These are phyloP conservation scores for Griposia aprilina DNA, from an alignment of 2,888 invertebrate species.

Conservation along the genomic window DNA sequence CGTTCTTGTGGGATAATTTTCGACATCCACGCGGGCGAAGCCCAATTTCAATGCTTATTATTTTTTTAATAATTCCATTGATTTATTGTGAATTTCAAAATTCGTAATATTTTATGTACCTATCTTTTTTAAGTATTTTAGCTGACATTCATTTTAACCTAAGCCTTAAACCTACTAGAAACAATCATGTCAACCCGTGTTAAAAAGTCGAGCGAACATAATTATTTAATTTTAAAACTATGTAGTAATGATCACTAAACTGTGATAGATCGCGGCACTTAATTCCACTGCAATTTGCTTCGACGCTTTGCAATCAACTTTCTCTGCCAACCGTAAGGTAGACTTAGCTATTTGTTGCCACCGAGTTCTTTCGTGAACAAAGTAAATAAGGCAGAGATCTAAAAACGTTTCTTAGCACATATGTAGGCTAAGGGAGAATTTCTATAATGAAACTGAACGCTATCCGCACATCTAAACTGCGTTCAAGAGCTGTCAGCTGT, in stretches of 20 bases:
- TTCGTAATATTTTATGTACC: background rate
- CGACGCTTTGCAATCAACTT: constrained; percentile 49
- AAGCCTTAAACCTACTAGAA: background rate
- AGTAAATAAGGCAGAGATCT: background rate
- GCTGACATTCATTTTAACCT: background rate
- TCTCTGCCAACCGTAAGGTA: constrained; percentile 31
- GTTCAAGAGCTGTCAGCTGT: no score
- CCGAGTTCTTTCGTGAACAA: background rate
- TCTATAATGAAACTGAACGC: no score
- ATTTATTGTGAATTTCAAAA: no score
- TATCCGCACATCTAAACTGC: no score
- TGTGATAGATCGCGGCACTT: constrained; percentile 52
- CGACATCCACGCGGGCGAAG: no score
- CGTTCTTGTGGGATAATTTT: no score
- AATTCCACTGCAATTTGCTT: constrained; percentile 52
- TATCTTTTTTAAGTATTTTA: background rate
- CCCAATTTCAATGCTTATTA: no score
- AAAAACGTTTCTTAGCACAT: no score
- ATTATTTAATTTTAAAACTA: constrained; percentile 51
- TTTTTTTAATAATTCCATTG: no score
- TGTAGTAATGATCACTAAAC: constrained; percentile 53
- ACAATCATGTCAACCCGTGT: background rate
- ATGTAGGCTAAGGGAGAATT: no score
- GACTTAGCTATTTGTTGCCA: background rate
- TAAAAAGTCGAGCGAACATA: constrained; percentile 21